Conservation (phyloP, 2,797 vertebrate genomes). For the Odontamblyopus lacepedii region DNA sequence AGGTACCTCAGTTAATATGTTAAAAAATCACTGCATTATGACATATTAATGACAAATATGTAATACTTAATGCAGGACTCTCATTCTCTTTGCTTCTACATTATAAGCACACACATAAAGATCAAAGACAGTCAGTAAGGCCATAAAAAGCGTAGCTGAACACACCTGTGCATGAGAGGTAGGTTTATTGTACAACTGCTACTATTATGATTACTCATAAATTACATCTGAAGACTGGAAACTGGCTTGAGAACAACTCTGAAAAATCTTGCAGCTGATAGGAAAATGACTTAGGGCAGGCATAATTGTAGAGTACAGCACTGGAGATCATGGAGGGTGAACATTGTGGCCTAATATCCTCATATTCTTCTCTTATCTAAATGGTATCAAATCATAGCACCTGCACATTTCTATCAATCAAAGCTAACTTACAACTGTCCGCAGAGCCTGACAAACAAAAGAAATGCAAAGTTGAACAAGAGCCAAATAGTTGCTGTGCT, state of each 20-base stretch:
- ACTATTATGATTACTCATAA: slow-evolving; percentile 57
- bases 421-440: not conserved
- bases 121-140: slow-evolving; percentile 29
- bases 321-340: slow-evolving; percentile 42
- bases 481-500: slow-evolving; percentile 18
- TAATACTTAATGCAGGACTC: not conserved
- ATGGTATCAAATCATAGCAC: not conserved
- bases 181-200: slow-evolving; percentile 22
- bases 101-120: slow-evolving; percentile 7
- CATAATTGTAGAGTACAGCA: slow-evolving; percentile 13
- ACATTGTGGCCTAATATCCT: slow-evolving; percentile 34
- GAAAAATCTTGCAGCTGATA: slow-evolving; percentile 58
- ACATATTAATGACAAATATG: not conserved
- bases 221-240: slow-evolving; percentile 52
- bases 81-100: not conserved
- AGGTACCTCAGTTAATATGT: not conserved
- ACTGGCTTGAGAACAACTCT: slow-evolving; percentile 64
- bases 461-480: slow-evolving; percentile 5
- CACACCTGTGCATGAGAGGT: slow-evolving; percentile 33
- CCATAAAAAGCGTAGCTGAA: slow-evolving; percentile 15
- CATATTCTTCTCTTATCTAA: slow-evolving; percentile 3
- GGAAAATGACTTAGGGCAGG: slow-evolving; percentile 47
- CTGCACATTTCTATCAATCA: slow-evolving; percentile 16
- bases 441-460: slow-evolving; percentile 7
- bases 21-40: not conserved